Evolutionary conservation across 2,113 vertebrate species (phyloP).

Genomic region (Ailuropoda melanoleuca): DNA sequence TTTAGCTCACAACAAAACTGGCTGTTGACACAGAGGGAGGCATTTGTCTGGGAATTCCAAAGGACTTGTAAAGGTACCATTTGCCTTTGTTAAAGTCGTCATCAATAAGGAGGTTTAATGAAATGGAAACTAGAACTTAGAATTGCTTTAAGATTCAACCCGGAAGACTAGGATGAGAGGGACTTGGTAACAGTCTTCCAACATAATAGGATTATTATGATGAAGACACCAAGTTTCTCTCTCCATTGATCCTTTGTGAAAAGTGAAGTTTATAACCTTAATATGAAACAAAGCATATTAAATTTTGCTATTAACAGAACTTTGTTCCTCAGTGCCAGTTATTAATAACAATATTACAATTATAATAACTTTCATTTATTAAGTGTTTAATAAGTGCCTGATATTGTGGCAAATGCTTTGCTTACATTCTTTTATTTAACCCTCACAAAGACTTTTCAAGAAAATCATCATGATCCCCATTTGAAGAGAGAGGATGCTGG

Average conservation of each 20-base stretch:
- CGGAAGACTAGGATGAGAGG: background rate
- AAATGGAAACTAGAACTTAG: background rate
- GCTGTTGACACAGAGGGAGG: background rate
- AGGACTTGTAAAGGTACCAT: background rate
- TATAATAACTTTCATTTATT: background rate
- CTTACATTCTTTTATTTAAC: background rate
- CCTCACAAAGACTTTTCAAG: background rate
- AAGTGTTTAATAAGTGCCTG: background rate
- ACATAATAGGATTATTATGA: background rate
- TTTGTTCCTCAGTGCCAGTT: background rate
- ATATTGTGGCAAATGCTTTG: background rate
- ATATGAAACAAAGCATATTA: background rate
- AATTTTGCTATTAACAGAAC: background rate
- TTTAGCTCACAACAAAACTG: background rate
- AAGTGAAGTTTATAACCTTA: background rate
- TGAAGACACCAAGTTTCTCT: background rate
- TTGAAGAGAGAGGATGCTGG: background rate
- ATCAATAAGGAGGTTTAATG: background rate
- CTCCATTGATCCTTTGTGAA: background rate
- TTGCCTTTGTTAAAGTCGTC: background rate
- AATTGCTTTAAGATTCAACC: background rate
- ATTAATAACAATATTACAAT: background rate
- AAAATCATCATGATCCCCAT: background rate
- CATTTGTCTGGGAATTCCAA: background rate
- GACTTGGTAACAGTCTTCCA: background rate